phyloP scores from a whole-genome alignment of 2,113 vertebrate genomes.

The Craseonycteris thonglongyai region DNA sequence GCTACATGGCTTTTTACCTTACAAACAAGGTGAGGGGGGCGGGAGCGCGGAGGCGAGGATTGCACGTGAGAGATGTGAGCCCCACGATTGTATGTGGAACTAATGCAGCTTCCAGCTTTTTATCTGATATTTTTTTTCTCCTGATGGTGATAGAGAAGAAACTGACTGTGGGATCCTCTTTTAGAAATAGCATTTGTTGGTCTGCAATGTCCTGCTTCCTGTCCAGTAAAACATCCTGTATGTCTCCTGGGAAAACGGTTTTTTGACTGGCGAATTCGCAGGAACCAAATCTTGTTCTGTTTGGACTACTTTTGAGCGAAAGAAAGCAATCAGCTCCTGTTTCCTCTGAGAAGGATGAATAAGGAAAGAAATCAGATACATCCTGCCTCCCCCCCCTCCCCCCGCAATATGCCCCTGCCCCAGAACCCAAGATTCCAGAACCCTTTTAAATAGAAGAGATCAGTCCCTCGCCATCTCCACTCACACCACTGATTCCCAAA shows the following conservation, averaged over 20 bases:
- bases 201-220: background rate
- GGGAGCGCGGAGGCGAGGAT: background rate
- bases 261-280: background rate
- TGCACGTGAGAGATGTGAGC: background rate
- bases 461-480: background rate
- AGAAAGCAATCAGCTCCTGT: background rate
- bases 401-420: background rate
- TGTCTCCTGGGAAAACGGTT: background rate
- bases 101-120: background rate
- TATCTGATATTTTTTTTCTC: background rate
- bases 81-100: background rate
- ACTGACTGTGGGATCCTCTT: background rate
- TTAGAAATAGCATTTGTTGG: background rate
- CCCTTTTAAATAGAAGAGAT: background rate
- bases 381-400: background rate
- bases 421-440: background rate
- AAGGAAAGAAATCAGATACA: background rate
- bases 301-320: background rate
- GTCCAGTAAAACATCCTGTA: background rate
- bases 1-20: conserved; percentile 79
- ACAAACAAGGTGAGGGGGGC: conserved; percentile 82
- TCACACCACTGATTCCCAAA: background rate
- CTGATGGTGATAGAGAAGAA: background rate
- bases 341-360: background rate
- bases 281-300: background rate